These are phyloP conservation scores for Lagorchestes hirsutus DNA, from an alignment of 2,797 vertebrate species.

Conservation along the genomic window DNA sequence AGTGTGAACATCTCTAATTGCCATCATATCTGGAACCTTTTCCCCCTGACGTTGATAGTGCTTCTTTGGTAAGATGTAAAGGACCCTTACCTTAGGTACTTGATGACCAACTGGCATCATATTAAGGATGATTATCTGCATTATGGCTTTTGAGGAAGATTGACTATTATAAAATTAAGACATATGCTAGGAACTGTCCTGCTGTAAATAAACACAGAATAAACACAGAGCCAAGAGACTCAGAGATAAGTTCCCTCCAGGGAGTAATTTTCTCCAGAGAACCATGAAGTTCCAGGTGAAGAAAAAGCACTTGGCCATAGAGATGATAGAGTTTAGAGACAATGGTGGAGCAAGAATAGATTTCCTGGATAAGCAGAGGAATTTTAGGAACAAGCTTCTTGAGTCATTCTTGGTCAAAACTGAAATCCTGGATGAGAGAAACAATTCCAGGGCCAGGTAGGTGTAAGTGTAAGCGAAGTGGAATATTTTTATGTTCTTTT, in stretches of 20 bases:
- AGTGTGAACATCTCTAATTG: background rate
- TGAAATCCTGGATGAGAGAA: background rate
- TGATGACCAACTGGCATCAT: background rate
- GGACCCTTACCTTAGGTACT: background rate
- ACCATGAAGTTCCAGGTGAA: background rate
- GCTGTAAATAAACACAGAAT: background rate
- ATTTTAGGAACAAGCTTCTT: background rate
- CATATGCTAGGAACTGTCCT: background rate
- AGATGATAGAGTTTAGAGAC: background rate
- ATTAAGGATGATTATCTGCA: background rate
- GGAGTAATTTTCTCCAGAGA: background rate
- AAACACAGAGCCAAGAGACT: background rate
- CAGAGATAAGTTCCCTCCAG: background rate
- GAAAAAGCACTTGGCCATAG: background rate
- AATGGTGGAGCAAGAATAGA: background rate
- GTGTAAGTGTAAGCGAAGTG: background rate
- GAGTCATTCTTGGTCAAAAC: background rate
- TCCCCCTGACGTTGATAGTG: background rate
- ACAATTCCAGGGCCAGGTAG: background rate
- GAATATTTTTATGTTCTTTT: no score
- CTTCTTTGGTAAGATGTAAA: background rate
- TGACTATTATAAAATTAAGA: background rate
- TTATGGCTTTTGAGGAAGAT: background rate
- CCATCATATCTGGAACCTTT: background rate
- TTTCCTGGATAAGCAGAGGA: background rate